Evolutionary conservation across 2,888 invertebrate species (phyloP).

Genomic region (Creontiades dilutus): DNA sequence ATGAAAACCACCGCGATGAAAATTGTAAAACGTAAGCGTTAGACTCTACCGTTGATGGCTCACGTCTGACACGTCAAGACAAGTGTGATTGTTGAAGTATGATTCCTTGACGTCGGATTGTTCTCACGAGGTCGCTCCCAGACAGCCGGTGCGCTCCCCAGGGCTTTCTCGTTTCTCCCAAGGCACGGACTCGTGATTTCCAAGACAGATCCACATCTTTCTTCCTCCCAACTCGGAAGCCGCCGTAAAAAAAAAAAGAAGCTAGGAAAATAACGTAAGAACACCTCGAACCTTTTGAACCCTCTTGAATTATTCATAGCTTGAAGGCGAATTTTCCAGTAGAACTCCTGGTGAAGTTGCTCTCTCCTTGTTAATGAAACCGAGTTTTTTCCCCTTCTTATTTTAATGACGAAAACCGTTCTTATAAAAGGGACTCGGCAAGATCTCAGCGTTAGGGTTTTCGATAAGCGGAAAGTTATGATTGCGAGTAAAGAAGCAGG

Average conservation of each 20-base stretch:
- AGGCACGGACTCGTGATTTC: constrained; percentile 16
- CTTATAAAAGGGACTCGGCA: background rate
- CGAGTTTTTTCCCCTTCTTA: background rate
- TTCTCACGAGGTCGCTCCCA: background rate
- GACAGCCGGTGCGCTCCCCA: background rate
- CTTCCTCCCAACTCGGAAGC: constrained; percentile 9
- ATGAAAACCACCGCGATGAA: background rate
- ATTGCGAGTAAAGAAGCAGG: background rate
- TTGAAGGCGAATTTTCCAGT: constrained; percentile 28
- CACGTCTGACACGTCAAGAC: background rate
- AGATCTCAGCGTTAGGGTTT: background rate
- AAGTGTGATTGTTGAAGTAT: background rate
- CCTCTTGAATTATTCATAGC: constrained; percentile 18
- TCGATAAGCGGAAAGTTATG: background rate
- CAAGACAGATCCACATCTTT: constrained; percentile 32
- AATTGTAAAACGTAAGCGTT: background rate
- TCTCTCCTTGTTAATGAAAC: background rate
- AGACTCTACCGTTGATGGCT: background rate
- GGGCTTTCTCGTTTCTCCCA: constrained; percentile 20
- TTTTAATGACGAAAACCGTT: background rate
- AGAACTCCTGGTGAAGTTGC: constrained; percentile 5
- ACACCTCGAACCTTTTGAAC: constrained; percentile 34
- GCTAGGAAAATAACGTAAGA: constrained; percentile 27
- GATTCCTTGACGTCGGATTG: background rate
- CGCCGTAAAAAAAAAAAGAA: background rate